Base-by-base conservation (phyloP, 2,797 vertebrate genomes). In the Melanotaenia boesemani region DNA sequence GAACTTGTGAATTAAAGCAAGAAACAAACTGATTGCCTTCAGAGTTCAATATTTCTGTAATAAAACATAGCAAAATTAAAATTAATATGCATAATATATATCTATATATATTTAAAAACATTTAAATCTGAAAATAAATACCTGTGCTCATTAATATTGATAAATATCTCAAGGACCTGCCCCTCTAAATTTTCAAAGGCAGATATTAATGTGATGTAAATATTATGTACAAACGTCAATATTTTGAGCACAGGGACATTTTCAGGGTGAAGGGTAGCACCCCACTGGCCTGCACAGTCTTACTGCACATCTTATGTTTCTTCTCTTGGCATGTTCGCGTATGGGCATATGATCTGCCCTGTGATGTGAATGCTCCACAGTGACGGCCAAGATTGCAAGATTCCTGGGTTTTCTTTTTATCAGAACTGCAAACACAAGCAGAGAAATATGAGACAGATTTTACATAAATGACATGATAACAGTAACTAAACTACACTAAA, bases 391-490 rank as follows among this genome's bases (percentile, higher is more conserved):
- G 70, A 84, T 72, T 60, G 80, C 61, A 63, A 83, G 79, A 79
- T 50, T 69, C 44, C 34, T 1, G 2, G 55, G 34, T 68, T 63
- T 66, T 65, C 41, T 48, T 4, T 32, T 55, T 77, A 72, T 93
- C 85, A 95, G 89, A 95, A 95, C 94, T 95, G 89, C 39, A 80
- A 83, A 63, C 28, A 28, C 28, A 28, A 28, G 18, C 1, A 20
- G 6, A 46, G 16, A 46, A 46, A 46, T 20, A 20, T 20, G 15
- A 4, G 2, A 18, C 13, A 16, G 41, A 44, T 44, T 44, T 18
- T 15, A 44, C 13, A 16, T 44, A 16, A 44, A 44, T 15, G 4
- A 44, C 16, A 6, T 18, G 41, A 46, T 18, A 5, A 20, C 18
- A 16, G 41, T 50, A 50, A 24, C 50, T 24, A 52, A 22, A n/a